Percentiles rank a stretch among this genome's conserved stretches.
Evolutionary conservation across 2,113 vertebrate genomes (phyloP).

Genomic region (Erythrolamprus reginae): DNA sequence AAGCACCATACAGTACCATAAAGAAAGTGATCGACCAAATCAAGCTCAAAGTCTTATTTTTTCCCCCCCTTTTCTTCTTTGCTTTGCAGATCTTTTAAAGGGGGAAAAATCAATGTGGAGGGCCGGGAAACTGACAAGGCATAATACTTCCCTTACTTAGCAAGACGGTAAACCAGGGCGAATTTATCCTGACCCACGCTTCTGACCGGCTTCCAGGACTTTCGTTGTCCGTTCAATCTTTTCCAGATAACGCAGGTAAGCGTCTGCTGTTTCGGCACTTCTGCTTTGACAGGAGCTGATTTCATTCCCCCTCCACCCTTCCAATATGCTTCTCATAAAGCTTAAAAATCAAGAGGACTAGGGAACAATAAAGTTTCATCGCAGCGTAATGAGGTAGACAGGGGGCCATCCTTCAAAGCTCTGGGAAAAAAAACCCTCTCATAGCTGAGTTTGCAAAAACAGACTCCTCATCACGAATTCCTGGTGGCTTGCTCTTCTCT

Average conservation of each 20-base stretch:
- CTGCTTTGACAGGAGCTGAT: constrained; percentile 56
- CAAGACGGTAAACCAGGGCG: neutral
- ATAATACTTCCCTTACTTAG: neutral
- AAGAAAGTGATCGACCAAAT: neutral
- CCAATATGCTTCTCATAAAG: constrained; percentile 45
- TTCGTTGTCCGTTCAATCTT: neutral
- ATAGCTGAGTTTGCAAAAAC: constrained; percentile 25
- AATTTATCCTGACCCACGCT: neutral
- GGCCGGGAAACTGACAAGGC: neutral
- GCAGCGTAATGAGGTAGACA: constrained; percentile 53
- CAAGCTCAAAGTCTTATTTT: no score
- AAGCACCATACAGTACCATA: neutral
- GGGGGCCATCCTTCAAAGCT: constrained; percentile 51
- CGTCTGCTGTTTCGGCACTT: constrained; percentile 19
- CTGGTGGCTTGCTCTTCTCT: neutral
- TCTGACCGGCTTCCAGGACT: rapidly evolving
- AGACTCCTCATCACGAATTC: constrained; percentile 33
- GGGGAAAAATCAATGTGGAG: neutral
- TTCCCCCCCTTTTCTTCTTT: neutral
- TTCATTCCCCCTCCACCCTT: constrained; percentile 17
- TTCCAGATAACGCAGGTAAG: constrained; percentile 38
- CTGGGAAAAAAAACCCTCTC: constrained; percentile 38
- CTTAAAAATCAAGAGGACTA: constrained; percentile 64
- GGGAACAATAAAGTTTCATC: constrained; percentile 61
- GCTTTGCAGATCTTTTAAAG: neutral